Base-by-base conservation (phyloP, 1,140 invertebrate genomes). In the Epicauta chinensis region DNA sequence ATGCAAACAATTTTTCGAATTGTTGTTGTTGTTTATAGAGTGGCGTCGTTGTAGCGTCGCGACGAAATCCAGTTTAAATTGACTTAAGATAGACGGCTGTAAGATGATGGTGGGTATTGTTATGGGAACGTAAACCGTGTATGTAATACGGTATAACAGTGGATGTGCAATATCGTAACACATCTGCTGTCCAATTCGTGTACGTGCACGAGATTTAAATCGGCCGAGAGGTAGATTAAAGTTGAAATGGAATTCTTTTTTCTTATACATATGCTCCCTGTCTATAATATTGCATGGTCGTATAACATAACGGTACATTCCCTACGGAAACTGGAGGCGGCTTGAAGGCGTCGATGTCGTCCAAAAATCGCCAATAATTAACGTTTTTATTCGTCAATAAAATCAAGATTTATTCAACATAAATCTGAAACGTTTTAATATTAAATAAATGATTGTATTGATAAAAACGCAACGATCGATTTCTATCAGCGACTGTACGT, bases 121-220 rank as follows among this genome's bases (percentile, higher is more conserved):
- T 64, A 64, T 51, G 53, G 57, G 57, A 54, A 51, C 51, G 62
- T 64, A 64, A 64, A 64, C 60, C 62, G 55, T 62, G 60, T 64
- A 64, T 53, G 58, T 64, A 64, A 64, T 64, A 51, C 56, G 41
- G 43, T 38, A n/a, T 23, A 50, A 31, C 39, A 34, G 49, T 56
- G 46, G 55, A 58, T 56, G 48, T 57, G 59, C 60, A 59, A 59
- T 65, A 55, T 61, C 57, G 53, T 55, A 61, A 52, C 58, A 40
- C 63, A 65, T 62, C 62, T 62, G 56, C 61, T 56, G 63, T 65
- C 61, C 63, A 55, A 61, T 65, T 65, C 56, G 44, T 52, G 61
- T 63, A 65, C 63, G 63, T 65, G 63, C 61, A 46, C 39, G 51
- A 65, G 56, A 61, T 65, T 65, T 61, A 65, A 65, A 65, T 65